These are phyloP conservation scores for Micromussa lordhowensis DNA, from an alignment of 92 coral and sea anemone species.

Conservation along the genomic window DNA sequence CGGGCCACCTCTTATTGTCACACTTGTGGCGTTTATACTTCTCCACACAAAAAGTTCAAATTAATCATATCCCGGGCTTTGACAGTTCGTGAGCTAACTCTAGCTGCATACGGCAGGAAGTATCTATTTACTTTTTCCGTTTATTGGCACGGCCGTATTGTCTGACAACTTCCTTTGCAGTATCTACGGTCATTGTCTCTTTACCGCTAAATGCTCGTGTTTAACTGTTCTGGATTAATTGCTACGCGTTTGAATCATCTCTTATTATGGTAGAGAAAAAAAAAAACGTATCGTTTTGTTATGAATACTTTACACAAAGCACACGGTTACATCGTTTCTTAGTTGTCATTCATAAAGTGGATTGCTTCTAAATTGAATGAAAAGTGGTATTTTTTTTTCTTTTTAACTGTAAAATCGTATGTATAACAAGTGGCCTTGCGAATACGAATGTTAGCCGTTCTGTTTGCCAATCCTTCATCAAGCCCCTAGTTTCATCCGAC, in stretches of 20 bases:
- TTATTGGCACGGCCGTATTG: background rate
- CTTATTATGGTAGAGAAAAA: background rate
- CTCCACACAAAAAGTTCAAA: background rate
- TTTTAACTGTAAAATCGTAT: background rate
- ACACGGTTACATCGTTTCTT: background rate
- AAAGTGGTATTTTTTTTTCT: background rate
- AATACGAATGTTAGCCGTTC: background rate
- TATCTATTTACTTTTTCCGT: background rate
- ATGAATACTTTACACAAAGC: background rate
- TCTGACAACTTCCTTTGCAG: background rate
- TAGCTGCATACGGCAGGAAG: background rate
- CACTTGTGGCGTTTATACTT: background rate
- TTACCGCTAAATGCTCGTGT: background rate
- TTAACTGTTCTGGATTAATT: background rate
- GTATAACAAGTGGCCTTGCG: background rate
- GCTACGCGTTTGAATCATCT: background rate
- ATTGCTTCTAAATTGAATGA: background rate
- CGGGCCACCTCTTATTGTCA: background rate
- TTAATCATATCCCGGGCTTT: background rate
- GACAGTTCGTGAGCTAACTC: background rate
- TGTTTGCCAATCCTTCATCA: constrained; percentile 5
- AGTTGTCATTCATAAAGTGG: background rate
- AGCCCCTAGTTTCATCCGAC: background rate
- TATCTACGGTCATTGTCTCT: background rate
- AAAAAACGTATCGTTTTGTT: background rate